These are phyloP conservation scores for Henricia sp. DNA, from an alignment of 53 echinoderm and acorn worm species.

Conservation along the genomic window DNA sequence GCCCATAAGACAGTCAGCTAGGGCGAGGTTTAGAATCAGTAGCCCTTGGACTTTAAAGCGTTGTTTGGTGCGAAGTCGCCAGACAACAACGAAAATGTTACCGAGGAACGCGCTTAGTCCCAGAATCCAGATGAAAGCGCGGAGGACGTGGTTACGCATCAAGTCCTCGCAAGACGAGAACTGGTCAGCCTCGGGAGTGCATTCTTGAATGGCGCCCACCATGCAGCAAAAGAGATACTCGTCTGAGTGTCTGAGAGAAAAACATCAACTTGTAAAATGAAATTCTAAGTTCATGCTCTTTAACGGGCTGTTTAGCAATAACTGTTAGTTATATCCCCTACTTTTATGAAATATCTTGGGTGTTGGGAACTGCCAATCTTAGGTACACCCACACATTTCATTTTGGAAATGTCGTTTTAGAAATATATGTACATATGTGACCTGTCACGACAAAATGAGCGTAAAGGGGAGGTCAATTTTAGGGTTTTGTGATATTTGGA, in stretches of 20 bases:
- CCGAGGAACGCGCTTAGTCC: constrained; percentile 67
- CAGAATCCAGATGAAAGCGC: constrained; percentile 71
- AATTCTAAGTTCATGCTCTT: no score
- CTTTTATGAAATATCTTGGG: no score
- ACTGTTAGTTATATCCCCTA: no score
- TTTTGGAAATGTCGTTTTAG: no score
- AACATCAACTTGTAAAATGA: no score
- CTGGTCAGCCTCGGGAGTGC: constrained; percentile 61
- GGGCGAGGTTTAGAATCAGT: constrained; percentile 73
- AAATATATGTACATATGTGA: no score
- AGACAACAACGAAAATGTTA: constrained; percentile 59
- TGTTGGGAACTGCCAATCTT: no score
- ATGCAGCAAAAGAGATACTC: constrained; percentile 64
- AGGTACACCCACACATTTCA: no score
- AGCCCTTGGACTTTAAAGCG: constrained; percentile 54
- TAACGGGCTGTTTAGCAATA: no score
- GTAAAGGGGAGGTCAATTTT: no score
- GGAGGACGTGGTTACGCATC: constrained; percentile 62
- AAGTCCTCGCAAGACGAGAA: constrained; percentile 78
- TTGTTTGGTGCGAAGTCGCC: constrained; percentile 21
- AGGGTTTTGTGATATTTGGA: no score
- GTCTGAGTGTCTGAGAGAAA: constrained; percentile 58
- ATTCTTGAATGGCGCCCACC: constrained; percentile 37
- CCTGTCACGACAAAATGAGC: no score
- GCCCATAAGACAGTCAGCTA: constrained; percentile 85